phyloP scores from a whole-genome alignment of 2,797 vertebrate species.

The Phylloscopus collybita region DNA sequence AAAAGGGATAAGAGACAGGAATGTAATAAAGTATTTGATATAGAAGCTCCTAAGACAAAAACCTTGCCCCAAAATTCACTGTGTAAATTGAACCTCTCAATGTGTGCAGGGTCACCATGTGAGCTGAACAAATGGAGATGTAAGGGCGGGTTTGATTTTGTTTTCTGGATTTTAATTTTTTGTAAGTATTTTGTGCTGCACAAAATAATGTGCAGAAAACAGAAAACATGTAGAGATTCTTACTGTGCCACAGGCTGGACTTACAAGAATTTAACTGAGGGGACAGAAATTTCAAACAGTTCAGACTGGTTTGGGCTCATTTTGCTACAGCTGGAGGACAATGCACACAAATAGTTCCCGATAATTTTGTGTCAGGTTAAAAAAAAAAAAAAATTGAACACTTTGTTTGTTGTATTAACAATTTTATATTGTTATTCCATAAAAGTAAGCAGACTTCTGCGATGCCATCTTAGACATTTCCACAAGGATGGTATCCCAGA shows the following conservation, averaged over 20 bases:
- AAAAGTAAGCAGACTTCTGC: background rate
- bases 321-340: background rate
- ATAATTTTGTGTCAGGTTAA: background rate
- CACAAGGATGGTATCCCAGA: background rate
- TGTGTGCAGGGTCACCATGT: rapidly evolving
- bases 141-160: background rate
- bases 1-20: background rate
- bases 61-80: background rate
- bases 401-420: background rate
- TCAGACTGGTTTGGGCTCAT: background rate
- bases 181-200: background rate
- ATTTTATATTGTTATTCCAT: background rate
- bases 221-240: background rate
- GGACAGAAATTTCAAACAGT: background rate
- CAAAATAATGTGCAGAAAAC: too few species aligned
- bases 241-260: background rate
- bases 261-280: background rate
- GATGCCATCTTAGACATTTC: background rate
- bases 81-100: background rate
- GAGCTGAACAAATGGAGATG: background rate
- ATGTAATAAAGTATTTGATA: background rate
- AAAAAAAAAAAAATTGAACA: background rate
- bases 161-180: background rate
- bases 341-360: background rate
- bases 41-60: background rate